Conservation (phyloP, 2,888 invertebrate species). For the Periphyllus acericola region DNA sequence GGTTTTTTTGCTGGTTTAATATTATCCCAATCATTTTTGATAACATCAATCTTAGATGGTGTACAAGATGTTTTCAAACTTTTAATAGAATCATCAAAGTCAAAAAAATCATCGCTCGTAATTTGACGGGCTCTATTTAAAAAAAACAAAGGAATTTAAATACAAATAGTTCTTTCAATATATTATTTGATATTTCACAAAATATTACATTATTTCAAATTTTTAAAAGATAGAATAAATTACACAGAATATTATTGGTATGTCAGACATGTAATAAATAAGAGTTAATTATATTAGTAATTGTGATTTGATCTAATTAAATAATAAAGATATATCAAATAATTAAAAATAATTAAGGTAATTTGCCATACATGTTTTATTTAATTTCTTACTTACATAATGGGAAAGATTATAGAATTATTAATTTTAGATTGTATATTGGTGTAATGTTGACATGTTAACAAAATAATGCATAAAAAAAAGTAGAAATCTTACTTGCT, state of each 20-base stretch:
- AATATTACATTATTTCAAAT: neutral
- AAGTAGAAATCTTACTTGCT: slow-evolving; percentile 41
- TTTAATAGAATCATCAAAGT: slow-evolving; percentile 52
- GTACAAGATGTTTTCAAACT: slow-evolving; percentile 33
- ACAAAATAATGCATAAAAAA: too few species aligned
- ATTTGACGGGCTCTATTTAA: slow-evolving; percentile 28
- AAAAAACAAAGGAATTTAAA: neutral
- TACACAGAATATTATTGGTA: too few species aligned
- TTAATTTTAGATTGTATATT: too few species aligned
- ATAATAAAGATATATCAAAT: neutral
- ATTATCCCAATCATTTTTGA: slow-evolving; percentile 61
- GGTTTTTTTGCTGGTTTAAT: slow-evolving; percentile 57
- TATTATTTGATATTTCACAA: neutral
- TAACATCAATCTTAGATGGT: slow-evolving; percentile 44
- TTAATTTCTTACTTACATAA: too few species aligned
- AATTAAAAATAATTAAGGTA: neutral
- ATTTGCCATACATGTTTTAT: neutral
- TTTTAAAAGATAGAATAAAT: neutral
- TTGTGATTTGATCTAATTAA: neutral
- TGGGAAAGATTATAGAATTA: too few species aligned
- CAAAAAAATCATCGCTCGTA: slow-evolving; percentile 47
- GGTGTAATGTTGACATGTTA: too few species aligned
- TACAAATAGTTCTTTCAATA: too few species aligned
- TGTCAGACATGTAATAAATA: too few species aligned
- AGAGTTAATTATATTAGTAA: neutral